Percentiles rank a stretch among this genome's conserved stretches.
These are phyloP conservation scores for Manduca sexta DNA, from an alignment of 1,140 invertebrate species.

Conservation along the genomic window DNA sequence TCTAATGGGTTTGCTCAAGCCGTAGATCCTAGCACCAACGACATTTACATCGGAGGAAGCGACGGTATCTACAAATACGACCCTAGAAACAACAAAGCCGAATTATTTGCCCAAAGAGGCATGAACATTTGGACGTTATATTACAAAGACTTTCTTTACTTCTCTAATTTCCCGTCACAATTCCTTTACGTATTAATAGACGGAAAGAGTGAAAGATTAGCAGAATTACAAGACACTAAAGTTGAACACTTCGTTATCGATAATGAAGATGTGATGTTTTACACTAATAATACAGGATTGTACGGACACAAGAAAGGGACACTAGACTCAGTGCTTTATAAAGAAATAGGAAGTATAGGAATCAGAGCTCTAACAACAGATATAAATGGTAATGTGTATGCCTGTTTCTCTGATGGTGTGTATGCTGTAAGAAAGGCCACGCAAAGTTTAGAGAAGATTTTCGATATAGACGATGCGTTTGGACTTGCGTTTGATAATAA, in stretches of 20 bases:
- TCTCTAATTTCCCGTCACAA: slow-evolving; percentile 40
- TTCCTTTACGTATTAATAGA: slow-evolving; percentile 40
- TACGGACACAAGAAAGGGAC: slow-evolving; percentile 44
- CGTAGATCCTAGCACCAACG: slow-evolving; percentile 36
- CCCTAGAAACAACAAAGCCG: slow-evolving; percentile 25
- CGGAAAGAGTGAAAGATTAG: slow-evolving; percentile 29
- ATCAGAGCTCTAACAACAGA: slow-evolving; percentile 40
- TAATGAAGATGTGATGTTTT: slow-evolving; percentile 41
- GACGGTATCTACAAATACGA: slow-evolving; percentile 53
- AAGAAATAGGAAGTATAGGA: slow-evolving; percentile 16
- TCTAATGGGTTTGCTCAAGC: slow-evolving; percentile 50
- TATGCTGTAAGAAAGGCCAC: slow-evolving; percentile 33
- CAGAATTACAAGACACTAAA: slow-evolving; percentile 53
- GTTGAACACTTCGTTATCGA: slow-evolving; percentile 51
- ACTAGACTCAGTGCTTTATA: slow-evolving; percentile 31
- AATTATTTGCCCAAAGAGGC: slow-evolving; percentile 23
- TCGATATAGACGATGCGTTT: slow-evolving; percentile 37
- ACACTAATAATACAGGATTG: slow-evolving; percentile 40
- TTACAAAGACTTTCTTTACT: slow-evolving; percentile 47
- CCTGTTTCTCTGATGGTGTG: slow-evolving; percentile 40
- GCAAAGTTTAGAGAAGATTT: slow-evolving; percentile 27
- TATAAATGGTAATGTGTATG: slow-evolving; percentile 33
- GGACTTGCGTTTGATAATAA: slow-evolving; percentile 48
- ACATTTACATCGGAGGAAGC: slow-evolving; percentile 45
- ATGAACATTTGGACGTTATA: slow-evolving; percentile 45